Evolutionary conservation across 2,113 vertebrate species (phyloP).

Genomic region (Ammospiza nelsoni): DNA sequence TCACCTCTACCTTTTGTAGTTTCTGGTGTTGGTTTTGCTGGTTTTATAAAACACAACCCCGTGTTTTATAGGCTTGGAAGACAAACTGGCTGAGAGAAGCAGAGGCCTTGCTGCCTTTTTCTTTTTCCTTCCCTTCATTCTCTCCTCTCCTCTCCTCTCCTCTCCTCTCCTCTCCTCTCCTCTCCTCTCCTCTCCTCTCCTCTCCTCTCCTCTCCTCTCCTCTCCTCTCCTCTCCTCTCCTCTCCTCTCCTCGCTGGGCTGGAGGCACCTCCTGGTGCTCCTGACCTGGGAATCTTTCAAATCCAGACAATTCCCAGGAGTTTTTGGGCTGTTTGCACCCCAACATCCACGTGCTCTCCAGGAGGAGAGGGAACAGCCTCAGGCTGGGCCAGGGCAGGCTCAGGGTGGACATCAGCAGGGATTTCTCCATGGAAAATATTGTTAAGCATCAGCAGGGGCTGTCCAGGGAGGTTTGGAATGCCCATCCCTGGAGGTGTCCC

Average conservation of each 20-base stretch:
- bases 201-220: background rate
- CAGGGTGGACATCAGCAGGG: background rate
- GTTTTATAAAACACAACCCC: no score
- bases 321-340: background rate
- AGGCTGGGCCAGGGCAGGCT: background rate
- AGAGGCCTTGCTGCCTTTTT: no score
- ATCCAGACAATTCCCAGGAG: background rate
- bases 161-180: background rate
- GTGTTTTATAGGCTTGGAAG: no score
- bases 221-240: no score
- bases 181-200: background rate
- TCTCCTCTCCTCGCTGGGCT: background rate
- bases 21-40: no score
- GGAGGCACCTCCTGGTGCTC: background rate
- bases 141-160: background rate
- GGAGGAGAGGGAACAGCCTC: rapidly evolving
- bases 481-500: background rate
- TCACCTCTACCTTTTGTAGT: no score
- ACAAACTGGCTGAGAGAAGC: no score
- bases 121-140: no score
- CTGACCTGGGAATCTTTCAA: background rate
- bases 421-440: background rate
- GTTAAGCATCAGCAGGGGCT: background rate
- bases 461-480: background rate
- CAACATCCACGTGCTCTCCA: rapidly evolving